Conservation (phyloP, 2,888 invertebrate species). For the Agriopis leucophaearia region DNA sequence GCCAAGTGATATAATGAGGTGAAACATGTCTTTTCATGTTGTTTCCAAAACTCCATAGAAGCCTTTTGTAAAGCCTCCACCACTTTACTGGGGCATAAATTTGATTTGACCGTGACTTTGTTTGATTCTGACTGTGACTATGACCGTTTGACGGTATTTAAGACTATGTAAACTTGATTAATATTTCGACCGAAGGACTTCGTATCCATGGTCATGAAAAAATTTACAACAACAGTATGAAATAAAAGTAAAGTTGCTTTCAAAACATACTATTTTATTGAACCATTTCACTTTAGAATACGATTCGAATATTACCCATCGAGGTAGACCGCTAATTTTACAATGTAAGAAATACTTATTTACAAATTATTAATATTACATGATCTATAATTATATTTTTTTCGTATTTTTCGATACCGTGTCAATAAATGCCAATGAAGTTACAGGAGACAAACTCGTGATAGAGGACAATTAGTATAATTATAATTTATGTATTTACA, state of each 20-base stretch:
- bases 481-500: slow-evolving; percentile 4
- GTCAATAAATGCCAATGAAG: slow-evolving; percentile 26
- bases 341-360: slow-evolving; percentile 38
- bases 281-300: slow-evolving; percentile 48
- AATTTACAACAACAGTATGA: too few relatives aligned
- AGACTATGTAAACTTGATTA: too few relatives aligned
- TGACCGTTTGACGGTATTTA: too few relatives aligned
- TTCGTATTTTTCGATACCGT: slow-evolving; percentile 34
- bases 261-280: slow-evolving; percentile 52
- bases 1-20: too few relatives aligned
- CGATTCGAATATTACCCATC: slow-evolving; percentile 43
- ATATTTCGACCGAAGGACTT: too few relatives aligned
- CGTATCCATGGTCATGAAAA: too few relatives aligned
- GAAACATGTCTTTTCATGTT: too few relatives aligned
- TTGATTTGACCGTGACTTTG: too few relatives aligned
- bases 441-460: slow-evolving; percentile 18
- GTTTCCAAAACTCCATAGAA: too few relatives aligned
- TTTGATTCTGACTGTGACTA: too few relatives aligned
- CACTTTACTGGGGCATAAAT: too few relatives aligned
- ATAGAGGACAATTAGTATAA: slow-evolving; percentile 12
- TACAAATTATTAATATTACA: slow-evolving; percentile 36
- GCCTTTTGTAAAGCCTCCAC: too few relatives aligned
- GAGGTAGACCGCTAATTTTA: slow-evolving; percentile 44
- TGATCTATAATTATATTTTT: slow-evolving; percentile 15
- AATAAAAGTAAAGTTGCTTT: slow-evolving; percentile 45